A percentile compares a stretch with the other conserved stretches of the same genome.
Evolutionary conservation across 2,888 invertebrate genomes (phyloP).

Genomic region (Opisthograptis luteolata): DNA sequence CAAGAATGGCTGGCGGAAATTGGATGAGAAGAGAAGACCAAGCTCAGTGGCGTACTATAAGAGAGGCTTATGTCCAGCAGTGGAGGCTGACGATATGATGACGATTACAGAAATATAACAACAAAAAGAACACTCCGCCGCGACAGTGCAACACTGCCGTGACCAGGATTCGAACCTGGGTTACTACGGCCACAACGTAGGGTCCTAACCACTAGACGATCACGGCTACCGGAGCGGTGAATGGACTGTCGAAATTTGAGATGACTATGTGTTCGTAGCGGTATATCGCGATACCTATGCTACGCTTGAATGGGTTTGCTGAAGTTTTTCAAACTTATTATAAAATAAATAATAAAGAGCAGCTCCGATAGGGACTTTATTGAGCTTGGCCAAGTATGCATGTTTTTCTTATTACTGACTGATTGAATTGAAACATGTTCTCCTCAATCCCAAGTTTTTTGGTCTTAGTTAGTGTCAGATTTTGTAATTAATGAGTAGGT

Average conservation of each 20-base stretch:
- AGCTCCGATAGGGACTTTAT: no score
- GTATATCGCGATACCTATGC: slow-evolving; percentile 15
- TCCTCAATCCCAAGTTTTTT: neutral
- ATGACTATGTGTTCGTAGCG: neutral
- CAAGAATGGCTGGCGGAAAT: no score
- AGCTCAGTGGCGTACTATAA: no score
- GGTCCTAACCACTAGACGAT: slow-evolving; percentile 90
- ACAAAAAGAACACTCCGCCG: slow-evolving; percentile 43
- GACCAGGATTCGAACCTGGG: slow-evolving; percentile 89
- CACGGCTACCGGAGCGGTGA: slow-evolving; percentile 68
- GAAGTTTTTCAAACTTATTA: neutral
- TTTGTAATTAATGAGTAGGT: no score
- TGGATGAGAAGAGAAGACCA: no score
- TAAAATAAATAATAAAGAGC: no score
- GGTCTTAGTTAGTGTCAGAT: no score
- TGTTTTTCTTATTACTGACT: no score
- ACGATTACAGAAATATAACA: slow-evolving; percentile 1
- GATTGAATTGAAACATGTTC: no score
- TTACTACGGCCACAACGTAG: slow-evolving; percentile 91
- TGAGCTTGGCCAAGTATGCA: no score
- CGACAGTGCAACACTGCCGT: slow-evolving; percentile 70
- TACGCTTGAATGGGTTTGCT: slow-evolving; percentile 28
- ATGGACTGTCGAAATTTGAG: slow-evolving; percentile 8
- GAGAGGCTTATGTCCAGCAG: no score
- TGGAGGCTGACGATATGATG: no score